phyloP scores from a whole-genome alignment of 2,797 vertebrate species.

The Onychomys leucogaster region DNA sequence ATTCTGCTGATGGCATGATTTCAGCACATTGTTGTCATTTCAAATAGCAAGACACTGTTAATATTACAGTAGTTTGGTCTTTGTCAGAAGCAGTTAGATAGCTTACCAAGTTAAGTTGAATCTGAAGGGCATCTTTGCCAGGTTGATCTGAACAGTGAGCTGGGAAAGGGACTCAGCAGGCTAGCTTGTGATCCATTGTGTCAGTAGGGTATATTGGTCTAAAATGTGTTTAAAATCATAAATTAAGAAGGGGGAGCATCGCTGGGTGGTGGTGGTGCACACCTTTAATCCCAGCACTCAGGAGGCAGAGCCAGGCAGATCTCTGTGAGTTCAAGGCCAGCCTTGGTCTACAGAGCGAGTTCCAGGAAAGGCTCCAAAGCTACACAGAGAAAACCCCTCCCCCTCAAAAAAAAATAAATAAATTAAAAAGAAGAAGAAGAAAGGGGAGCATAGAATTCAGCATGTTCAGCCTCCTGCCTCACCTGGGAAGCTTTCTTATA shows the following conservation, averaged over 20 bases:
- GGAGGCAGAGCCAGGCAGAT: too few relatives aligned
- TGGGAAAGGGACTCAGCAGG: slow-evolving; percentile 1
- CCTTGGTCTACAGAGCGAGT: too few relatives aligned
- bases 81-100: slow-evolving; percentile 41
- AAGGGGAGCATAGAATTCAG: background rate
- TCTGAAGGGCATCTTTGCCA: slow-evolving; percentile 28
- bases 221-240: slow-evolving; percentile 61
- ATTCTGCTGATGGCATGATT: slow-evolving; percentile 68
- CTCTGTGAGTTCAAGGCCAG: too few relatives aligned
- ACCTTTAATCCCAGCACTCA: too few relatives aligned
- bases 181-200: background rate
- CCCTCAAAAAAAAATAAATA: too few relatives aligned
- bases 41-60: slow-evolving; percentile 50
- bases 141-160: slow-evolving; percentile 7
- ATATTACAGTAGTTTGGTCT: slow-evolving; percentile 54
- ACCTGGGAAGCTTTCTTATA: background rate
- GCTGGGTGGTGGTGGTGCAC: too few relatives aligned
- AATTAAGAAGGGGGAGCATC: background rate
- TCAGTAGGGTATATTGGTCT: slow-evolving; percentile 26
- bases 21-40: slow-evolving; percentile 64
- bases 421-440: background rate
- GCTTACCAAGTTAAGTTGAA: slow-evolving; percentile 27
- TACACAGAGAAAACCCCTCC: too few relatives aligned
- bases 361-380: too few relatives aligned
- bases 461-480: background rate